Conservation (phyloP, 2,113 vertebrate species). For the Oreocharis arfaki region DNA sequence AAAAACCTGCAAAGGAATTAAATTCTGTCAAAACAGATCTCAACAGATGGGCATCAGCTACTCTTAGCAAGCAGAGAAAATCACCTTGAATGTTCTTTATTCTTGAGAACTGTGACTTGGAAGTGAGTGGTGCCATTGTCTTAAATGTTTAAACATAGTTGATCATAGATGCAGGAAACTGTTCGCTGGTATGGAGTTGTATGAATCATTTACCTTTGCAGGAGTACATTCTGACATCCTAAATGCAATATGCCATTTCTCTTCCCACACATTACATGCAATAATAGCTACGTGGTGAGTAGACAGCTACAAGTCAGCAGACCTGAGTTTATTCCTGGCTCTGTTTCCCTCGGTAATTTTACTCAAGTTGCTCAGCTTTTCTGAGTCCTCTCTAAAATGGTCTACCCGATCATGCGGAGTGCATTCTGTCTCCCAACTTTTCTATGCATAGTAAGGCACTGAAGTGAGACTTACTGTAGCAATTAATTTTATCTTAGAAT, state of each 20-base stretch:
- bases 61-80: not conserved
- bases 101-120: not conserved
- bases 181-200: not conserved
- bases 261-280: not conserved
- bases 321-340: not conserved
- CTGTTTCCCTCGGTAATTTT: not conserved
- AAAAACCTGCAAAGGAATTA: not conserved
- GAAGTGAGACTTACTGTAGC: not conserved
- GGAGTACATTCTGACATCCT: not conserved
- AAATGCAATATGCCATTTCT: not conserved
- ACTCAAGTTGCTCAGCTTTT: not conserved
- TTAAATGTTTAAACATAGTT: not conserved
- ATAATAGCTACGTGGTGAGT: not conserved
- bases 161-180: not conserved
- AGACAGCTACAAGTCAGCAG: not conserved
- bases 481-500: not conserved
- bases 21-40: slow-evolving; percentile 21
- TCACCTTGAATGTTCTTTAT: not conserved
- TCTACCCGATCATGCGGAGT: not conserved
- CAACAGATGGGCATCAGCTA: not conserved
- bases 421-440: not conserved
- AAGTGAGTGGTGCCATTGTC: not conserved
- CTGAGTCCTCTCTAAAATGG: not conserved
- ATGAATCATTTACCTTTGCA: slow-evolving; percentile 21
- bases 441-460: not conserved